Evolutionary conservation across 2,113 vertebrate genomes (phyloP).

Genomic region (Corythoichthys haematopterus): DNA sequence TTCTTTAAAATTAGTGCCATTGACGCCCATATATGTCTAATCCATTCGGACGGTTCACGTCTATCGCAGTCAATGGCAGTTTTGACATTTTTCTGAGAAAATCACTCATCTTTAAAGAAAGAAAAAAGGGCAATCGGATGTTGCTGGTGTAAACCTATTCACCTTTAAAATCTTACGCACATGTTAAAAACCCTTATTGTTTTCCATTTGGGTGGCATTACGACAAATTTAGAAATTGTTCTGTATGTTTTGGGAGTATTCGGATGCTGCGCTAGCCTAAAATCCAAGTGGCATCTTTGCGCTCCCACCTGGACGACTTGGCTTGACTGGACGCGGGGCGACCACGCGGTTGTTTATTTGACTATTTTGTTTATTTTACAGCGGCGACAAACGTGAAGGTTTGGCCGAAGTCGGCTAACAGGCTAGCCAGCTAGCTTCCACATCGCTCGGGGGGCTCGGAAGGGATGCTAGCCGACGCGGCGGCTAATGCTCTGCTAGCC

Average conservation of each 20-base stretch:
- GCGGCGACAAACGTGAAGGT: too few species aligned
- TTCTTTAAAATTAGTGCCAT: too few species aligned
- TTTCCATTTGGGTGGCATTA: neutral
- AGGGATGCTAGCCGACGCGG: constrained; percentile 53
- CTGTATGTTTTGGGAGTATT: neutral
- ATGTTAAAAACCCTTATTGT: neutral
- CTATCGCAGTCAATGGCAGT: too few species aligned
- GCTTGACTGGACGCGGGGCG: neutral
- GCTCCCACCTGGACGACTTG: constrained; percentile 46
- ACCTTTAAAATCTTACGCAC: too few species aligned
- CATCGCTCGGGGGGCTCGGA: constrained; percentile 26
- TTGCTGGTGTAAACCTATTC: too few species aligned
- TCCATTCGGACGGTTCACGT: too few species aligned
- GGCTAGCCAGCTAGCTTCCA: constrained; percentile 52
- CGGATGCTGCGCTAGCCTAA: neutral
- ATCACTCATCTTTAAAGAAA: too few species aligned
- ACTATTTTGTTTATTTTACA: too few species aligned
- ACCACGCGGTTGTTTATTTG: neutral
- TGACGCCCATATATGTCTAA: too few species aligned
- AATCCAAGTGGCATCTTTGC: neutral
- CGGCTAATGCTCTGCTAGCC: constrained; percentile 51
- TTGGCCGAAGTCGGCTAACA: constrained; percentile 18
- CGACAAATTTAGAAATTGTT: neutral
- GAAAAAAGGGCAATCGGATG: too few species aligned
- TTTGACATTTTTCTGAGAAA: too few species aligned